Base-by-base conservation (phyloP, 2,797 vertebrate species). In the Mustela erminea region DNA sequence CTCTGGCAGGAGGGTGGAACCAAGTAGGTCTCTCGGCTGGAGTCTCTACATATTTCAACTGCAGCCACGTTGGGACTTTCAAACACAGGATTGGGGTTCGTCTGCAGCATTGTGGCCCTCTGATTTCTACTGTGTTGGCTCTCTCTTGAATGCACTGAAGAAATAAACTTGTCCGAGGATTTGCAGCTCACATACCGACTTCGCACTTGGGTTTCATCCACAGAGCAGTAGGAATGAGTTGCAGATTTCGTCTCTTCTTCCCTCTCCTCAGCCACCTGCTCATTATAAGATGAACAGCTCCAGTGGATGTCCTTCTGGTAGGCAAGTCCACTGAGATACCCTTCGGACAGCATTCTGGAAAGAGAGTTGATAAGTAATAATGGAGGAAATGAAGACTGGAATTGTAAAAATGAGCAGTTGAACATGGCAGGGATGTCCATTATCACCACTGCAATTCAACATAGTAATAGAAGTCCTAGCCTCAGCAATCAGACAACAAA, bases 1-100 rank as follows among this genome's bases (percentile, higher is more conserved):
- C 99, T 99, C 98, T 99, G 99, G 97, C 99, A 99, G 96, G 99
- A 99, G 52, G 99, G 98, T 23, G 99, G 99, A 97, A 99, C 99
- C 97, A 99, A 97, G 98, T 99, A 99, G 13, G 99, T 99, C 85
- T 99, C 99, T n/a, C 99, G 99, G 6, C 97, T 98, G 66, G 72
- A 93, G 10, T 97, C 98, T 89, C 98, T 98, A 0, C 98, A 99
- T 96, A 98, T 98, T 32, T 99, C 98, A 2, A 98, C 94, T 35
- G 97, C 84, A n/a, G 94, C 89, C 91, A 98, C 96, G 0, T 90
- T 96, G 87, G 98, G 98, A 21, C 97, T 97, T 54, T 98, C 80
- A n/a, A 97, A 96, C 0, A 1, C n/a, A 2, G 98, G 95, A 38
- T 98, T 98, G 70, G 95, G 64, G 17, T 49, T 92, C 62, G 96